Base-by-base conservation (phyloP, 2,888 invertebrate genomes). In the Euspilapteryx auroguttella region DNA sequence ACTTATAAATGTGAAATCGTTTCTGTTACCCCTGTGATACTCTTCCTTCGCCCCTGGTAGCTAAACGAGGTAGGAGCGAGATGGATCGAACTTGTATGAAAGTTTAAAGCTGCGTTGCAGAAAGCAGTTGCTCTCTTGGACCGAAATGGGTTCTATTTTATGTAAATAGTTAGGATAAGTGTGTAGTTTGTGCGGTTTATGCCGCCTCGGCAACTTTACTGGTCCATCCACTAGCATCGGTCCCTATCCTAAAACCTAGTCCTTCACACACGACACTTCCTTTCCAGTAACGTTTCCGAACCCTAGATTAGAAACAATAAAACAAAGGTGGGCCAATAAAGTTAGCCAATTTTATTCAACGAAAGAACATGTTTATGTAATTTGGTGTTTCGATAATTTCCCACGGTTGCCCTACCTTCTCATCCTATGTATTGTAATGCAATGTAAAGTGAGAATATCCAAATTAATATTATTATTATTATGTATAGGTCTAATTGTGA, bases 281-380 rank as follows among this genome's bases (percentile, higher is more conserved):
- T 42, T 44, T 42, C 45, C 46, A 43, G 34, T 33, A 36, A 25
- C 25, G 26, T 28, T 29, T 29, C 27, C 40, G 42, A 31, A 37
- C 41, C 38, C 38, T 58, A 55, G 58, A n/a, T 53, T 55, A 56
- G 49, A 64, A 65, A 66, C 66, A 65, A 66, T 66, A 66, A 64
- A 56, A 66, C 65, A 65, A 64, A 55, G 66, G 66, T 66, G 68
- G 65, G 66, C 66, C 66, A 61, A 58, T 57, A 53, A 59, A 66
- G 66, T 68, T 66, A 66, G 69, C 71, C 69, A 56, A 57, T 47
- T n/a, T n/a, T 53, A 58, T 55, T 68, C 71, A 73, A 71, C 71
- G 69, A 73, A 71, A 64, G 64, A 64, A 65, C 61, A 53, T 63
- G 65, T 68, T 68, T 62, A 66, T 65, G 62, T 62, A 22, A 7